These are phyloP conservation scores for Lagorchestes hirsutus DNA, from an alignment of 2,797 vertebrate genomes.

Conservation along the genomic window DNA sequence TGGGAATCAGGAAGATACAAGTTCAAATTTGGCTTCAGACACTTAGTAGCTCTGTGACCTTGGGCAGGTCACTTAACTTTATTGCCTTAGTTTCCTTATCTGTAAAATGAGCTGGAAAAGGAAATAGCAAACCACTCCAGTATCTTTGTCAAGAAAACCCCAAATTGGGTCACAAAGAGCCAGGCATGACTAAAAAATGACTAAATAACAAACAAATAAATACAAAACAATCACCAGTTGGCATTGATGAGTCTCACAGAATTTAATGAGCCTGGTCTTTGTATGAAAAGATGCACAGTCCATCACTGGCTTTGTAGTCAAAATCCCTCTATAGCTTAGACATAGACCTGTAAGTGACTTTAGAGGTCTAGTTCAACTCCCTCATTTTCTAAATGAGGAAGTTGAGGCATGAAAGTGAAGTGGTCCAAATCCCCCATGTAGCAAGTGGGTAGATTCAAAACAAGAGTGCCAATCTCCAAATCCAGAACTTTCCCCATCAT, in stretches of 20 bases:
- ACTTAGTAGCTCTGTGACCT: too few relatives aligned
- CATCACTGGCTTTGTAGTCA: neutral
- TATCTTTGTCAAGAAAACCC: too few relatives aligned
- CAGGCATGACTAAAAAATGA: too few relatives aligned
- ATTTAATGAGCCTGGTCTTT: neutral
- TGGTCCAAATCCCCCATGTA: neutral
- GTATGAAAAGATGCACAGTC: neutral
- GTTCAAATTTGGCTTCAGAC: too few relatives aligned
- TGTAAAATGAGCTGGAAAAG: too few relatives aligned
- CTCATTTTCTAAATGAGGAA: neutral
- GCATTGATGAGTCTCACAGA: neutral
- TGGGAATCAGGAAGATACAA: too few relatives aligned
- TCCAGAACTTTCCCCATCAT: neutral
- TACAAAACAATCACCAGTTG: neutral
- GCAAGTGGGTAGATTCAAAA: neutral
- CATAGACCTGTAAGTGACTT: neutral
- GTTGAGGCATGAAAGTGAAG: neutral
- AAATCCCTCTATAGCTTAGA: neutral
- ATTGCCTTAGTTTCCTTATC: too few relatives aligned
- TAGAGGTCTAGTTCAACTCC: neutral
- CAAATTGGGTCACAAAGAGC: too few relatives aligned
- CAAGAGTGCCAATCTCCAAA: neutral
- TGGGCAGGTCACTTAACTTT: too few relatives aligned
- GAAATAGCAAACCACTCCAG: too few relatives aligned
- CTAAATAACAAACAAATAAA: neutral